Percentiles rank a stretch among this genome's conserved stretches.
These are phyloP conservation scores for Margaritifera margaritifera DNA, from an alignment of 2,888 invertebrate species.

Conservation along the genomic window DNA sequence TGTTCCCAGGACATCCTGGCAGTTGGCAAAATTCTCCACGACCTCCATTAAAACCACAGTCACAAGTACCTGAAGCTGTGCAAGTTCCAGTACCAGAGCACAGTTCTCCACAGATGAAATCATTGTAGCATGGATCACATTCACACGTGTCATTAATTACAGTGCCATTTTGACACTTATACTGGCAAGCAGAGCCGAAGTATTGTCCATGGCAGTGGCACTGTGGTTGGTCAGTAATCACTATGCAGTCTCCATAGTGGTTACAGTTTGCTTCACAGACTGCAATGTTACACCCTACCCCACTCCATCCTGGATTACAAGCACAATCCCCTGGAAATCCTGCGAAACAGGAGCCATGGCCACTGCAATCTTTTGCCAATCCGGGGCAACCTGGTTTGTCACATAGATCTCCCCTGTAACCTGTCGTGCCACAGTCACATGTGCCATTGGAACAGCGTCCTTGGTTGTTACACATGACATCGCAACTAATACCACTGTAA, in stretches of 20 bases:
- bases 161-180: constrained; percentile 47
- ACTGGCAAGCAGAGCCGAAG: constrained; percentile 46
- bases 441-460: constrained; percentile 32
- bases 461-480: constrained; percentile 16
- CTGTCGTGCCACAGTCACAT: constrained; percentile 45
- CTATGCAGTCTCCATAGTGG: constrained; percentile 29
- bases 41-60: constrained; percentile 41
- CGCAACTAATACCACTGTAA: constrained; percentile 44
- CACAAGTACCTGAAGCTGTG: constrained; percentile 29
- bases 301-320: constrained; percentile 51
- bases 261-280: constrained; percentile 51
- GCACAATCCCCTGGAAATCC: constrained; percentile 38
- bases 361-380: constrained; percentile 40
- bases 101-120: constrained; percentile 28
- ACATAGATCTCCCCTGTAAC: constrained; percentile 50
- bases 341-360: constrained; percentile 46
- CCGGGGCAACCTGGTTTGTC: constrained; percentile 52
- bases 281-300: constrained; percentile 45
- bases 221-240: constrained; percentile 29
- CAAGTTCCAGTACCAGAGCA: constrained; percentile 39
- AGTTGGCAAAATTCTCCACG: constrained; percentile 43
- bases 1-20: constrained; percentile 43
- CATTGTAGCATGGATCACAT: constrained; percentile 41
- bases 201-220: constrained; percentile 49
- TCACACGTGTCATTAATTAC: constrained; percentile 17